Evolutionary conservation across 2,888 invertebrate species (phyloP), one percentile per base, ranked within the genome.

Genomic region (Pyrochroa serraticornis): DNA sequence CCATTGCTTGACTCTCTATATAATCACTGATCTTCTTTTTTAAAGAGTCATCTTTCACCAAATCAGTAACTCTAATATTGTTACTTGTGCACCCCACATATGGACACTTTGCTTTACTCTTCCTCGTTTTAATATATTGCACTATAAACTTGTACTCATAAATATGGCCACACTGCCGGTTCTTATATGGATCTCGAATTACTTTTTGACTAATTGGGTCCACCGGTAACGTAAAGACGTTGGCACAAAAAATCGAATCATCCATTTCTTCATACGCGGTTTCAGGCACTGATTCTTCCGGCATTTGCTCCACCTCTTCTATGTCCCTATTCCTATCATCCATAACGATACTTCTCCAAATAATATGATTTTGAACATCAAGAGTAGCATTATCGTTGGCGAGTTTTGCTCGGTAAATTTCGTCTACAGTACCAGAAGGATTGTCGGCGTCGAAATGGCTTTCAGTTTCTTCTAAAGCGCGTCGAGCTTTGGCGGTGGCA

Each of bases 151-250:
- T 56, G 14, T 67, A 54, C 48, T 76, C 73, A 62, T 75, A 76
- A 6, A 73, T 61, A 59, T 76, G 76, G n/a, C 72, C 73, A 58
- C 76, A 76, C 22, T 48, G 65, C 33, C 48, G 68, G 51, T 70
- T 75, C 37, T 66, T 66, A 41, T 70, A 67, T 6, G 75, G 73
- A 34, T 71, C 67, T 46, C 49, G 61, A 33, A 76, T 72, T 7
- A 69, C 56, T 1, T 32, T 58, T 65, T 75, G 75, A 12, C 69
- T 70, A 30, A 76, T 72, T 1, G 76, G 76, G 62, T 76, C 76
- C 2, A 74, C 49, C 0, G 74, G 75, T 9, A 71, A 70, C 12
- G 68, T 60, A 50, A 74, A 75, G 7, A 66, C 66, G 52, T 65
- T 70, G 6, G 54, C 54, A 56, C 68, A 71, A 13, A 70, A 46